phyloP scores from a whole-genome alignment of 2,797 vertebrate genomes.

The Clarias pachynema region DNA sequence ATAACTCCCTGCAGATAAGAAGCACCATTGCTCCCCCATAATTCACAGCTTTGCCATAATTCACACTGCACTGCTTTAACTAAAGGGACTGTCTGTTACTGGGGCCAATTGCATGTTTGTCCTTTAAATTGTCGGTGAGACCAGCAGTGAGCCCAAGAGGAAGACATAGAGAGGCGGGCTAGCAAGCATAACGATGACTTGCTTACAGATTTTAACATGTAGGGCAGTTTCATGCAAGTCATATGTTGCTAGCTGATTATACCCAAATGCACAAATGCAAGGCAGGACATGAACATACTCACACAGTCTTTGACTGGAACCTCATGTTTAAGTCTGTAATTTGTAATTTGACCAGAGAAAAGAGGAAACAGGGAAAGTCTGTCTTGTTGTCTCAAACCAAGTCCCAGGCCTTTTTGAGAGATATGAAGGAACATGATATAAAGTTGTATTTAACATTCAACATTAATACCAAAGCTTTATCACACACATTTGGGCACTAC shows the following conservation, averaged over 20 bases:
- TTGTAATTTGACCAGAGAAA: constrained; percentile 44
- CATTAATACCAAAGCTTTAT: background rate
- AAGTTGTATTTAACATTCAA: background rate
- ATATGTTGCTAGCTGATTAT: constrained; percentile 46
- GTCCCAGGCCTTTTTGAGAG: constrained; percentile 18
- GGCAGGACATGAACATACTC: constrained; percentile 15
- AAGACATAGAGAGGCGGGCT: constrained; percentile 50
- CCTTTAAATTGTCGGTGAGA: constrained; percentile 70
- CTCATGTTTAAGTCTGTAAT: constrained; percentile 39
- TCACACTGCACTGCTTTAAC: constrained; percentile 73
- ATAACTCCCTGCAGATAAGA: constrained; percentile 63
- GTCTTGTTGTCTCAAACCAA: constrained; percentile 35
- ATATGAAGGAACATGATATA: constrained; percentile 1
- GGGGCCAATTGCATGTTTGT: constrained; percentile 77
- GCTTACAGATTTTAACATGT: constrained; percentile 54
- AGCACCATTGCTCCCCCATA: constrained; percentile 72
- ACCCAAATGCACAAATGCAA: constrained; percentile 28
- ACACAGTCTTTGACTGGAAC: constrained; percentile 22
- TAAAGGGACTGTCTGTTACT: constrained; percentile 75
- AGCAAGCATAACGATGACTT: constrained; percentile 66
- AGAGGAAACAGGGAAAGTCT: constrained; percentile 45
- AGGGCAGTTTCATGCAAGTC: constrained; percentile 53
- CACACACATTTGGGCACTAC: background rate
- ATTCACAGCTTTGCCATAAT: constrained; percentile 80
- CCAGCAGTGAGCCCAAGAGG: constrained; percentile 51